Evolutionary conservation across 2,113 vertebrate species (phyloP).

Genomic region (Sylvicapra grimmia): DNA sequence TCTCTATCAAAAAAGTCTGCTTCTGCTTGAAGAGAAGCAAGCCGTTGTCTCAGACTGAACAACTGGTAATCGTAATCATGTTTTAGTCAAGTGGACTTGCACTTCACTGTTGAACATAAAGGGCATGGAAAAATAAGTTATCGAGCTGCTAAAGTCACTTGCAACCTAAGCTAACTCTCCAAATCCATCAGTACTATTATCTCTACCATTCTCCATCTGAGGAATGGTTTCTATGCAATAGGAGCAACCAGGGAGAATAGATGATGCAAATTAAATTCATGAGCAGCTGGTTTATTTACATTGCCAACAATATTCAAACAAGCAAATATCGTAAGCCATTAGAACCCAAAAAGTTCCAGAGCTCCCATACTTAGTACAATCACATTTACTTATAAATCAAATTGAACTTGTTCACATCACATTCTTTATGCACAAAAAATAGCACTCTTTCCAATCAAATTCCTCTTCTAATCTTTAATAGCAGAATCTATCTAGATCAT

Average conservation of each 20-base stretch:
- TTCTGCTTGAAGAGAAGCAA: background rate
- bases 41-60: background rate
- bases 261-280: background rate
- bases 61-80: background rate
- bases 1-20: background rate
- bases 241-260: background rate
- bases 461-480: background rate
- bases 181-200: background rate
- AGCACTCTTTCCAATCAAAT: background rate
- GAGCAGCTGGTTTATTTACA: background rate
- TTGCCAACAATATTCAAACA: background rate
- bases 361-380: background rate
- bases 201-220: background rate
- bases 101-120: background rate
- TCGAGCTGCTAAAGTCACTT: background rate
- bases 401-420: background rate
- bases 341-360: background rate
- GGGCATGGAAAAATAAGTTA: background rate
- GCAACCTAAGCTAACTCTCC: background rate
- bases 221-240: background rate
- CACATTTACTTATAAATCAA: background rate
- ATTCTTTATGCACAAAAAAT: background rate
- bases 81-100: background rate
- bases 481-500: background rate
- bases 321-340: accelerated